Conservation (phyloP, 2,888 invertebrate genomes). For the Drosophila tanythrix region DNA sequence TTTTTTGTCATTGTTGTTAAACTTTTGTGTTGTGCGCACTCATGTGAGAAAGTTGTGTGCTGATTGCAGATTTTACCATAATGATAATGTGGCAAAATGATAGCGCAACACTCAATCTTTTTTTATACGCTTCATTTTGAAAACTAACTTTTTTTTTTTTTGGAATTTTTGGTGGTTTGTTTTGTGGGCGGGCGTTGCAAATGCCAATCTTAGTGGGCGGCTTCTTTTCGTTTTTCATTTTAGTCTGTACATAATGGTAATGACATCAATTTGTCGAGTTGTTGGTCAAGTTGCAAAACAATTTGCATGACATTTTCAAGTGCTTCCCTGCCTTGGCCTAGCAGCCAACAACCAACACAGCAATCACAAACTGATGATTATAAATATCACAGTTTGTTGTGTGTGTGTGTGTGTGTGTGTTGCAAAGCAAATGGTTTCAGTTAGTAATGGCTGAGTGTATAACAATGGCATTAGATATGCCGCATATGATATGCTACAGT, state of each 20-base stretch:
- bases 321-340: slow-evolving; percentile 39
- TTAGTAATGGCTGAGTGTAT: slow-evolving; percentile 8
- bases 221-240: neutral
- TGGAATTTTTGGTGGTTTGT: slow-evolving; percentile 1
- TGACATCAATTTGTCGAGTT: slow-evolving; percentile 53
- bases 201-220: slow-evolving; percentile 48
- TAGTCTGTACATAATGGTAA: slow-evolving; percentile 41
- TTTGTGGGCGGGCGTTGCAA: slow-evolving; percentile 23
- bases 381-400: neutral
- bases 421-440: slow-evolving; percentile 6
- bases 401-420: neutral
- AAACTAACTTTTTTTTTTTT: slow-evolving; percentile 23
- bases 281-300: slow-evolving; percentile 46
- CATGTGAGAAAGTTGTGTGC: slow-evolving; percentile 75
- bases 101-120: slow-evolving; percentile 27
- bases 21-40: slow-evolving; percentile 41
- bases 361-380: neutral
- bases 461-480: slow-evolving; percentile 48
- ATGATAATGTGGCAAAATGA: slow-evolving; percentile 52
- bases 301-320: slow-evolving; percentile 23
- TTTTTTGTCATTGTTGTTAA: slow-evolving; percentile 27
- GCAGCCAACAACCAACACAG: neutral
- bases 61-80: slow-evolving; percentile 71
- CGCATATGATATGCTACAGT: slow-evolving; percentile 27
- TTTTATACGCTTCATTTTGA: slow-evolving; percentile 10